Conservation (phyloP, 2,113 vertebrate genomes). For the Rhipidura dahli region DNA sequence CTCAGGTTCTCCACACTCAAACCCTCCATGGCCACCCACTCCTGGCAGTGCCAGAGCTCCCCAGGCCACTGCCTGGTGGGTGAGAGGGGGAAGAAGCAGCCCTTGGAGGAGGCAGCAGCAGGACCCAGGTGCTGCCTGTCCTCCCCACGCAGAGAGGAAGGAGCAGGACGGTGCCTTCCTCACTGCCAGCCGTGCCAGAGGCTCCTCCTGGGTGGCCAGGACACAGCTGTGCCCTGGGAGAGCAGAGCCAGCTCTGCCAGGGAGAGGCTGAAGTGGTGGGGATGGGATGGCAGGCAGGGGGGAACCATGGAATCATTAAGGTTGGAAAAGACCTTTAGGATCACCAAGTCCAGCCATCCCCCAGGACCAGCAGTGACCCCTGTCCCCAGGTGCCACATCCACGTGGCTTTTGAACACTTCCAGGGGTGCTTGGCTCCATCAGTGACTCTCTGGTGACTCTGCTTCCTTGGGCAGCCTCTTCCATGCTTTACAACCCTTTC, state of each 20-base stretch:
- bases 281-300: neutral
- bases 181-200: neutral
- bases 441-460: neutral
- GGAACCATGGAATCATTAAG: neutral
- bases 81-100: neutral
- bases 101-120: neutral
- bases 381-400: neutral
- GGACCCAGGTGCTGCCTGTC: neutral
- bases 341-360: neutral
- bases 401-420: fast-evolving
- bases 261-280: fast-evolving
- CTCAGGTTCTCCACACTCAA: neutral
- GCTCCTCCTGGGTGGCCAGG: neutral
- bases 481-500: neutral
- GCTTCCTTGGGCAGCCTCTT: neutral
- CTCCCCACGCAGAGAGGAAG: fast-evolving
- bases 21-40: neutral
- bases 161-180: neutral
- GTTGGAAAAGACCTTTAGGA: neutral
- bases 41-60: neutral
- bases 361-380: neutral
- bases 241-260: neutral
- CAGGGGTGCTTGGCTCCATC: neutral
- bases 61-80: neutral
- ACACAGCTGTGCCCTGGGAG: neutral